Evolutionary conservation across 2,888 invertebrate species (phyloP), one percentile per base, ranked within the genome.

Genomic region (Drosophila parthenogenetica): DNA sequence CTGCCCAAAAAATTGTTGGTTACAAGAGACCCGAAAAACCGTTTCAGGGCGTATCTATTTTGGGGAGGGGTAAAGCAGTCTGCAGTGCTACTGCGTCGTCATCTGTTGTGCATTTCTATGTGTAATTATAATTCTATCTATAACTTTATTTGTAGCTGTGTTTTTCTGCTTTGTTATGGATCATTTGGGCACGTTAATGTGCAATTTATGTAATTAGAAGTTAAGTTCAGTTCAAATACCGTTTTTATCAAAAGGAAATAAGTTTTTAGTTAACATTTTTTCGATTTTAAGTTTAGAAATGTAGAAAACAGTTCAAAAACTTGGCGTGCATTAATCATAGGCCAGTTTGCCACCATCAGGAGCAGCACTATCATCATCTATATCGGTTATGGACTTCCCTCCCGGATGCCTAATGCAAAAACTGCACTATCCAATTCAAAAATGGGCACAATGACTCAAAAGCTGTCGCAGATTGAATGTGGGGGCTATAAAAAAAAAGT

Each of bases 371-470:
- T 51, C 37, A 49, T 45, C 19, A 40, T 45, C 51, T 58, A 58
- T 19, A 58, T 58, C 53, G 25, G 25, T 37, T 11, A 63, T 61
- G 43, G 61, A 25, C 54, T 64, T 42, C 39, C 48, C 54, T 37
- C 70, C 61, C 81, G 78, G 84, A 81, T 80, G 84, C 84, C 63
- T 63, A 51, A 83, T 67, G 74, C 71, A 74, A 79, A 76, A 85
- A 68, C 69, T 84, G 79, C 79, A 75, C 55, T 79, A 69, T 75
- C 69, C 69, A 78, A 71, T 55, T 54, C 53, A 60, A 81, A 80
- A 81, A 83, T 71, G 69, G 73, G 81, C 71, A 83, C 73, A 80
- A 69, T 79, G 79, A 79, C 79, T 75, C 71, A 79, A 79, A 64
- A 29, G 58, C 58, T 50, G 45, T 37, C 64, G 62, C 67, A 37